Evolutionary conservation across 2,888 invertebrate species (phyloP), one percentile per base, ranked within the genome.

Genomic region (Pachydiplax longipennis): DNA sequence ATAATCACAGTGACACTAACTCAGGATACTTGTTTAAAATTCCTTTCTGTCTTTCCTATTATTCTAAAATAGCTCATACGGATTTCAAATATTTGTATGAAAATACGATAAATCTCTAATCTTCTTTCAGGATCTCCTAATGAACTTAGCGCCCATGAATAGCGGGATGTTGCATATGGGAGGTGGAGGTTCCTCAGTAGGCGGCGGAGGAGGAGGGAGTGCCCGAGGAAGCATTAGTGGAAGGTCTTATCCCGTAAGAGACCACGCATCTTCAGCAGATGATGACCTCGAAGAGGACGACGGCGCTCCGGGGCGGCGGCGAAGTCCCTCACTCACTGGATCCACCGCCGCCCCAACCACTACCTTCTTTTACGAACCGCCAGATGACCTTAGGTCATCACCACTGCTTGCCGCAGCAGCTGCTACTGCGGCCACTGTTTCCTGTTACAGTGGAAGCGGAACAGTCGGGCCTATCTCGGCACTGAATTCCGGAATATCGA

Each of bases 81-180:
- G 1, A 53, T 53, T 53, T 12, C 48, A 13, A 15, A 10, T 12
- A 13, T 13, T 53, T 13, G 2, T 53, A 10, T 53, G 48, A 53
- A 53, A 13, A 53, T 15, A 10, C 4, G 48, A 53, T 12, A 37
- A 13, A 18, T 53, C 18, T 53, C 18, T 3, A 13, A 53, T 40
- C 18, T 0, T 18, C 87, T 18, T 31, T 3, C 93, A 95, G 95
- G 95, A 95, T 92, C 94, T 95, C 40, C 94, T 96, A 91, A 94
- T 95, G 94, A 95, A 95, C 93, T 94, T 95, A 91, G 95, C 95
- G 22, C 95, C 95, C 44, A 94, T 94, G 92, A 94, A 94, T 92
- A 94, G 93, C 91, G 93, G 93, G 58, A 92, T 93, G 91, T 92
- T 92, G 90, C 93, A 92, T 81, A 73, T 90, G 90, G 87, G 91